Base-by-base conservation (phyloP, 1,140 invertebrate species). In the Lamellibrachia luymesi region DNA sequence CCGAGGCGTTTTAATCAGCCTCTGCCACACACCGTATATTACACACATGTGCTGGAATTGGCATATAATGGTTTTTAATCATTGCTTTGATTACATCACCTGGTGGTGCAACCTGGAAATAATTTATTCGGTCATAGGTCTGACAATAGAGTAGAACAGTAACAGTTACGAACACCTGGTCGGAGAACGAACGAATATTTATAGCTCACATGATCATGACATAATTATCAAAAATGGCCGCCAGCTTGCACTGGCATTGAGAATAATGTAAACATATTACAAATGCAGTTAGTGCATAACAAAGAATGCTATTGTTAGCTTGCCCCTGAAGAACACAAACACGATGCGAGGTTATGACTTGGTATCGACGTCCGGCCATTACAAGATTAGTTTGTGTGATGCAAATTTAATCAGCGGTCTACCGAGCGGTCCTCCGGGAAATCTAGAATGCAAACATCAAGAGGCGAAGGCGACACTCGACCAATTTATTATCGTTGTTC, bases 381-480 rank as follows among this genome's bases (percentile, higher is more conserved):
- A 80, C 64, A 22, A 80, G 64, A 80, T 80, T 80, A 80, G 64
- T 8, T 80, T 80, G 64, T 80, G 64, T 80, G 64, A 80, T 80
- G 64, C 64, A 80, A 80, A 80, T 80, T 80, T 80, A 80, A 80
- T 80, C 64, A 80, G 64, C 64, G 64, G 64, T 80, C 64, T 80
- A 80, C 64, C 64, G 64, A 22, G 64, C 64, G 64, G 2, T 80
- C 64, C 64, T 80, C 13, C 64, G 64, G 64, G 64, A 80, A 80
- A 80, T 80, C 64, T 80, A 80, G 13, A 80, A 80, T 80, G 64
- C 64, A 22, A 80, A 80, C 64, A 80, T 80, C 64, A 80, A 80
- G 64, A 80, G 64, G 64, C 64, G 64, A 80, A 22, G 64, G 64
- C 64, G 64, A 80, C 64, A 80, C 64, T 80, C 64, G 13, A 80